phyloP scores from a whole-genome alignment of 1,140 invertebrate species.

The Hormaphis cornu region DNA sequence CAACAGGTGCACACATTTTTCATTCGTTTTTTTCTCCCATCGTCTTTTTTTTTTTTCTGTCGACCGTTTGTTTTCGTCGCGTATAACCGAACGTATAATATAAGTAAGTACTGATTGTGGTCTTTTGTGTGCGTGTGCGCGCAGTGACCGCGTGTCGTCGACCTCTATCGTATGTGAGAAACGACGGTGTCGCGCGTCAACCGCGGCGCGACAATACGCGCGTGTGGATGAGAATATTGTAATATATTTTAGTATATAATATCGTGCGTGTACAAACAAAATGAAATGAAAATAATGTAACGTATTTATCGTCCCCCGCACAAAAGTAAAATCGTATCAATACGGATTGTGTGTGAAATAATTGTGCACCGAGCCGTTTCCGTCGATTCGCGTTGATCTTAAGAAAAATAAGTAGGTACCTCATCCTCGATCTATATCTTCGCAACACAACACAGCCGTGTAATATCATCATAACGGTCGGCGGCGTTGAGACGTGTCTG shows the following conservation, averaged over 20 bases:
- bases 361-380: not conserved
- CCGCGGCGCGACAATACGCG: not conserved
- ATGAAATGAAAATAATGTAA: too few relatives aligned
- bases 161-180: slow-evolving; percentile 30
- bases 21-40: slow-evolving; percentile 19
- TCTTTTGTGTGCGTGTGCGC: slow-evolving; percentile 26
- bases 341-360: not conserved
- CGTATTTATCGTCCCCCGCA: not conserved
- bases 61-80: slow-evolving; percentile 26
- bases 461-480: too few relatives aligned
- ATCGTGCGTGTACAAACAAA: too few relatives aligned
- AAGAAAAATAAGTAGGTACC: too few relatives aligned
- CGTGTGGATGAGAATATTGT: not conserved
- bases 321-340: not conserved
- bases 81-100: not conserved
- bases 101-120: slow-evolving; percentile 5
- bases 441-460: too few relatives aligned
- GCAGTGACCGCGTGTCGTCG: slow-evolving; percentile 18
- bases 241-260: not conserved
- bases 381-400: not conserved
- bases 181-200: not conserved
- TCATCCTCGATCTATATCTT: too few relatives aligned
- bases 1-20: slow-evolving; percentile 12
- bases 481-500: too few relatives aligned
- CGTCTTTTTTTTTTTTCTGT: not conserved